phyloP scores from a whole-genome alignment of 2,888 invertebrate genomes.

The Lycocerus yunnanus region DNA sequence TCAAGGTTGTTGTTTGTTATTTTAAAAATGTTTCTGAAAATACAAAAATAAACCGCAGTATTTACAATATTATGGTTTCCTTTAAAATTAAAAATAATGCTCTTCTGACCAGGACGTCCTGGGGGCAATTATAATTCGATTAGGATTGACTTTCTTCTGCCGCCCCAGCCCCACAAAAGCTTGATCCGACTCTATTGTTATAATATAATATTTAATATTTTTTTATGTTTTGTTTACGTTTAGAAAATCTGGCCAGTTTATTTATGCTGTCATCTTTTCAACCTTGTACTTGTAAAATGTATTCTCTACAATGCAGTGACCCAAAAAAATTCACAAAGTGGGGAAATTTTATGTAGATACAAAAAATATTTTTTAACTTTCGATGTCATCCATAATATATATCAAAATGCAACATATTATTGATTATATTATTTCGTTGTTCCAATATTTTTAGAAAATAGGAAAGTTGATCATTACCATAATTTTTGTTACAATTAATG shows the following conservation, averaged over 20 bases:
- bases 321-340: background rate
- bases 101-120: too few relatives aligned
- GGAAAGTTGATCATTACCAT: background rate
- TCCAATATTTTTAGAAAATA: background rate
- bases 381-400: background rate
- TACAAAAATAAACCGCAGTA: too few relatives aligned
- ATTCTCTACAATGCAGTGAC: background rate
- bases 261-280: background rate
- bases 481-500: background rate
- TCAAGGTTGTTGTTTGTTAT: too few relatives aligned
- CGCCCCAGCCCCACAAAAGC: too few relatives aligned
- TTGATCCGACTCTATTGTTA: too few relatives aligned
- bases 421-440: background rate
- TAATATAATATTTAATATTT: too few relatives aligned
- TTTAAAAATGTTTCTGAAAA: too few relatives aligned
- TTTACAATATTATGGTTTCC: too few relatives aligned
- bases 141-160: too few relatives aligned
- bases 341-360: background rate
- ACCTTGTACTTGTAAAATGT: background rate
- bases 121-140: too few relatives aligned
- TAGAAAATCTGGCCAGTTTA: background rate
- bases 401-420: background rate
- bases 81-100: too few relatives aligned
- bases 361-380: background rate
- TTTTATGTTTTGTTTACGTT: background rate